Conservation (phyloP, 2,888 invertebrate genomes). For the Thymelicus acteon region DNA sequence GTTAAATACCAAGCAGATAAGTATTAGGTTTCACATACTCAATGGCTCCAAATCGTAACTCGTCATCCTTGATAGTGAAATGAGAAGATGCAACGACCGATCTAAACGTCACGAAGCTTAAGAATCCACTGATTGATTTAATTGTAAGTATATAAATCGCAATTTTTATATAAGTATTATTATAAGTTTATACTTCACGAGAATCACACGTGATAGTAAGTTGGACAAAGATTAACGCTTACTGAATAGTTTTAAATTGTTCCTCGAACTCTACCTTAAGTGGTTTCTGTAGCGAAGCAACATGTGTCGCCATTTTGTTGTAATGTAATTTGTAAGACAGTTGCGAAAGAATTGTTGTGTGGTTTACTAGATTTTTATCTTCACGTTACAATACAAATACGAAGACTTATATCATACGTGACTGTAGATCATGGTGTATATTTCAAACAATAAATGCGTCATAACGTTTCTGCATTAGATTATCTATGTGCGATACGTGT, state of each 20-base stretch:
- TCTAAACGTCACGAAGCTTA: too few relatives aligned
- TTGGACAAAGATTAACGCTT: not conserved
- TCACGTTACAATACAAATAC: not conserved
- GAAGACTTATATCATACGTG: slow-evolving; percentile 53
- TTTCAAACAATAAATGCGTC: slow-evolving; percentile 77
- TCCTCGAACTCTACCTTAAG: not conserved
- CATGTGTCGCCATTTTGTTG: not conserved
- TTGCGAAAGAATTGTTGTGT: not conserved
- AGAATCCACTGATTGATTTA: too few relatives aligned
- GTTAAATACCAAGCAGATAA: too few relatives aligned
- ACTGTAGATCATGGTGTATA: slow-evolving; percentile 42
- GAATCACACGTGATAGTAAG: too few relatives aligned
- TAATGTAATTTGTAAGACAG: not conserved
- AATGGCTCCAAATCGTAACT: not conserved
- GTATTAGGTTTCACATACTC: not conserved
- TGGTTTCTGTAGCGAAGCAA: not conserved
- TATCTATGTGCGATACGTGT: slow-evolving; percentile 78
- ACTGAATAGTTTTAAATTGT: not conserved
- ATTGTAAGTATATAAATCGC: too few relatives aligned
- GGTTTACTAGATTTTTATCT: not conserved
- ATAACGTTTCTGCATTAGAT: slow-evolving; percentile 77
- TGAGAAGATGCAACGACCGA: too few relatives aligned
- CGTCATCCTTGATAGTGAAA: too few relatives aligned
- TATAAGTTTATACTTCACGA: too few relatives aligned
- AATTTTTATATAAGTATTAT: too few relatives aligned